Evolutionary conservation across 2,797 vertebrate species (phyloP).

Genomic region (Delichon dasypus): DNA sequence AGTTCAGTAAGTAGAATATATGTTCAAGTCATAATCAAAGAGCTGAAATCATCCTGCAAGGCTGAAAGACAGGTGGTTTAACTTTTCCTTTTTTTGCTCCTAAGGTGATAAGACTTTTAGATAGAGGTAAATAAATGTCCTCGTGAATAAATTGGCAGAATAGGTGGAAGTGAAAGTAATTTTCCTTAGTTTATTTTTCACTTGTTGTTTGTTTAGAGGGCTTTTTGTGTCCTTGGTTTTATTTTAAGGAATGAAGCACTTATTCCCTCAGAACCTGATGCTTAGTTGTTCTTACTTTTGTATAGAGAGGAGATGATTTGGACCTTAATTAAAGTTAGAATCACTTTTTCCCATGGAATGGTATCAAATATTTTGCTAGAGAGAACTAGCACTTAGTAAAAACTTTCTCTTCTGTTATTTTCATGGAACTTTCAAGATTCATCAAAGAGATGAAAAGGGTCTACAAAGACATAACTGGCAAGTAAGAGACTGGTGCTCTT

Average conservation of each 20-base stretch:
- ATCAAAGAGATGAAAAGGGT: background rate
- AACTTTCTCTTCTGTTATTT: constrained; percentile 28
- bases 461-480: constrained; percentile 13
- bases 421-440: constrained; percentile 17
- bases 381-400: background rate
- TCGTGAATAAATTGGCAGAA: constrained; percentile 36
- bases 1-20: constrained; percentile 68
- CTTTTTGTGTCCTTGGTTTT: background rate
- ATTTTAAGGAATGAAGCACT: constrained; percentile 30
- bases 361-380: background rate
- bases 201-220: background rate
- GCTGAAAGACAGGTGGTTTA: constrained; percentile 21
- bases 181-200: constrained; percentile 47
- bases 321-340: constrained; percentile 44
- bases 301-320: constrained; percentile 3
- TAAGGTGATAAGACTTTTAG: constrained; percentile 12
- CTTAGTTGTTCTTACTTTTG: constrained; percentile 23
- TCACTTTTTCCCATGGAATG: background rate
- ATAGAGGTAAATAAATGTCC: constrained; percentile 5
- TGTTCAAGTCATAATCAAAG: constrained; percentile 62
- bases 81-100: background rate
- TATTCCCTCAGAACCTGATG: constrained; percentile 10
- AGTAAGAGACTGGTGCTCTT: background rate
- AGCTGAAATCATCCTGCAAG: constrained; percentile 52
- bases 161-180: constrained; percentile 7